Conservation (phyloP, 2,113 vertebrate species). For the Atractosteus spatula region DNA sequence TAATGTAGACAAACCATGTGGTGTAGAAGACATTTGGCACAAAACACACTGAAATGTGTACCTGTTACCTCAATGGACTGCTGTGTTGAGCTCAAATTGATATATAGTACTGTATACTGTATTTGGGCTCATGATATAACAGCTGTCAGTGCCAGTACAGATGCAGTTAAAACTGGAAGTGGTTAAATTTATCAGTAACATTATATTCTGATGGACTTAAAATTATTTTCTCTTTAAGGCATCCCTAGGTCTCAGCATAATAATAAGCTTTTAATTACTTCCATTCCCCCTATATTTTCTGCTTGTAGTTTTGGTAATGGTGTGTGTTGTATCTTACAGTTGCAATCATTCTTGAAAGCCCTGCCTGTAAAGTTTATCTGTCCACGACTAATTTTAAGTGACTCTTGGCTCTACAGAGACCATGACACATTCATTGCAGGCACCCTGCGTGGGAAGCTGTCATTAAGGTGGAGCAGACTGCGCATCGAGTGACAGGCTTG, state of each 20-base stretch:
- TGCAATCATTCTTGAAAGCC: neutral
- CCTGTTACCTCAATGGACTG: slow-evolving; percentile 5
- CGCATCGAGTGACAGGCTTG: slow-evolving; percentile 36
- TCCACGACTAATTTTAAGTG: slow-evolving; percentile 38
- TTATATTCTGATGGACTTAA: neutral
- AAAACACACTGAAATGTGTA: neutral
- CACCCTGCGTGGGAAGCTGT: slow-evolving; percentile 26
- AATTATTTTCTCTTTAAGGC: neutral
- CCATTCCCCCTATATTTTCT: slow-evolving; percentile 3
- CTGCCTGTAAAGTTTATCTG: neutral
- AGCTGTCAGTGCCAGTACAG: slow-evolving; percentile 3
- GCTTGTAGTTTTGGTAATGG: neutral
- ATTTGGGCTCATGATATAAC: neutral
- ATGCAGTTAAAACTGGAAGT: slow-evolving; percentile 6
- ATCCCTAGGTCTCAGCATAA: neutral
- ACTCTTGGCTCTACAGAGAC: slow-evolving; percentile 50
- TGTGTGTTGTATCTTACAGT: neutral
- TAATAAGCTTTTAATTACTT: neutral
- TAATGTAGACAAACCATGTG: neutral
- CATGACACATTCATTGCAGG: slow-evolving; percentile 27
- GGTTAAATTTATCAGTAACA: neutral
- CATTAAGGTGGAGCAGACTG: slow-evolving; percentile 28
- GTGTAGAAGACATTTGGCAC: neutral
- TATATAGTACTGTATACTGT: neutral
- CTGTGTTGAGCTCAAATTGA: slow-evolving; percentile 1